Evolutionary conservation across 2,797 vertebrate species (phyloP).

Genomic region (Dicrostonyx torquatus): DNA sequence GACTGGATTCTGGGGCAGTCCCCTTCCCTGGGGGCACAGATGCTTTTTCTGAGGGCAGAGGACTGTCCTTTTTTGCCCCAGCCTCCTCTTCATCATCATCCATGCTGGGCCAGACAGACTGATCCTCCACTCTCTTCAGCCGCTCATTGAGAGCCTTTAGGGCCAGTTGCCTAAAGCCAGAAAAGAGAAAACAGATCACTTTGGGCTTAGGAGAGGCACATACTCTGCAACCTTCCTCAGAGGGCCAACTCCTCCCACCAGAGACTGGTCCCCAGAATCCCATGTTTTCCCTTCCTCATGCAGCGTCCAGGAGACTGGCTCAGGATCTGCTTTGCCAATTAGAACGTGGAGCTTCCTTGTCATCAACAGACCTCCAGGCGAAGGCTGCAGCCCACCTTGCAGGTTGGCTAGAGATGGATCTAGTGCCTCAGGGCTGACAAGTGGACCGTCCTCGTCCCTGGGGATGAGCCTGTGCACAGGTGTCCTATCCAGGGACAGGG

Average conservation of each 20-base stretch:
- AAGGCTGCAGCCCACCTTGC: background rate
- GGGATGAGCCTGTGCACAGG: background rate
- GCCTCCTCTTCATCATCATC: constrained; percentile 96
- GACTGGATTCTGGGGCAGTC: constrained; percentile 91
- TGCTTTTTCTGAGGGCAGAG: constrained; percentile 84
- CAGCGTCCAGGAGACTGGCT: background rate
- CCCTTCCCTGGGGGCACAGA: constrained; percentile 60
- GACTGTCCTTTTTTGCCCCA: constrained; percentile 87
- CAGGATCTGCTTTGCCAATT: background rate
- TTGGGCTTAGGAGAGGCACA: background rate
- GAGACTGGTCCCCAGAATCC: background rate
- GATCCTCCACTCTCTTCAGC: constrained; percentile 96
- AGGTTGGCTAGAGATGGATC: background rate
- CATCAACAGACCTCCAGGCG: background rate
- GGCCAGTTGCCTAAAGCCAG: constrained; percentile 92
- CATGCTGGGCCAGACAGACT: constrained; percentile 98
- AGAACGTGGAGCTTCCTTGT: background rate
- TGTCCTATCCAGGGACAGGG: background rate
- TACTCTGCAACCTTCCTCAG: background rate
- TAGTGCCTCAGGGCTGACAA: background rate
- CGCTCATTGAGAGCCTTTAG: constrained; percentile 98
- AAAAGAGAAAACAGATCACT: constrained; percentile 63
- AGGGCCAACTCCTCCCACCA: background rate
- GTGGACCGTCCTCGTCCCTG: background rate
- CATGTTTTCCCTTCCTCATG: background rate